Percentiles rank a stretch among this genome's conserved stretches.
Evolutionary conservation across 1,140 invertebrate genomes (phyloP).

Genomic region (Lepidurus arcticus): DNA sequence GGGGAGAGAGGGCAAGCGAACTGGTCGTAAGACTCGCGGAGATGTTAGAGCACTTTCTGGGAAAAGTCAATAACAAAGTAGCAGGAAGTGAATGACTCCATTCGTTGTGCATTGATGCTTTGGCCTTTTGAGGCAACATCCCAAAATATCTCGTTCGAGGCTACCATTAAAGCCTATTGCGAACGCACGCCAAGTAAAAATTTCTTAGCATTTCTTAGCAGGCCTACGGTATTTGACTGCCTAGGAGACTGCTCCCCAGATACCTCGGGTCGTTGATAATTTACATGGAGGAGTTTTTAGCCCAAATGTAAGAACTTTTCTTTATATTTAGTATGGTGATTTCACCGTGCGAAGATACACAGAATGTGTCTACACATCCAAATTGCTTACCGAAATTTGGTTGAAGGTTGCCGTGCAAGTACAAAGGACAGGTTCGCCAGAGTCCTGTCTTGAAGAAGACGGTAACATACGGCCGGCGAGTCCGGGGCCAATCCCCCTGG

Average conservation of each 20-base stretch:
- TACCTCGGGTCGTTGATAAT: background rate
- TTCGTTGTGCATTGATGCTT: no score
- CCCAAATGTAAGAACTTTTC: background rate
- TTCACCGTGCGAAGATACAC: no score
- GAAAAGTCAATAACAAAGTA: background rate
- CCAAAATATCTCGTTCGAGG: no score
- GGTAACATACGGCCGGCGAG: constrained; percentile 23
- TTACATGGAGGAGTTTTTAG: background rate
- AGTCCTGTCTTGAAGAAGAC: constrained; percentile 33
- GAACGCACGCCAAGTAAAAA: no score
- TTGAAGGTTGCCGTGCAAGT: constrained; percentile 27
- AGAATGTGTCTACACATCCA: background rate
- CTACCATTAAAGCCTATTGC: no score
- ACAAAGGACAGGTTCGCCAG: constrained; percentile 28
- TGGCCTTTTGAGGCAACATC: no score
- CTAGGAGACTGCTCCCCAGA: no score
- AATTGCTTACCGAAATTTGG: constrained; percentile 28
- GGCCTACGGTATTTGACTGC: no score
- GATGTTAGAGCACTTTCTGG: background rate
- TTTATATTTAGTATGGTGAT: no score
- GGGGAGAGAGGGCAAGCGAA: background rate
- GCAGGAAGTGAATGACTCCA: background rate
- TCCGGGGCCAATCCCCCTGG: constrained; percentile 1
- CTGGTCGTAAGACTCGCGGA: background rate
- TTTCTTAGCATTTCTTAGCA: no score